Conservation (phyloP, 2,113 vertebrate genomes). For the Phoenicopterus ruber region DNA sequence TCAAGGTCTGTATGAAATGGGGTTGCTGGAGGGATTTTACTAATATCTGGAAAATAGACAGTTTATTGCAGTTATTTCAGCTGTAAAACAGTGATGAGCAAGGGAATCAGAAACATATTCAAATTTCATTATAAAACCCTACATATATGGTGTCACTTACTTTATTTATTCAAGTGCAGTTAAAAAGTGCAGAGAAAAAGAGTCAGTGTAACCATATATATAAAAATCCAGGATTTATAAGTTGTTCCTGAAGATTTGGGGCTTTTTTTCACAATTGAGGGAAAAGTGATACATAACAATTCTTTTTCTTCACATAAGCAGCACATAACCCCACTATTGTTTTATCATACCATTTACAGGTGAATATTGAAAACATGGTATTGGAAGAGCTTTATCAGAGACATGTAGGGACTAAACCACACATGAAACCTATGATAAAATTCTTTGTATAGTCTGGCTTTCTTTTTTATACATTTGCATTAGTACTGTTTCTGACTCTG, state of each 20-base stretch:
- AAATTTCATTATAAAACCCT: neutral
- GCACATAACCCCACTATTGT: neutral
- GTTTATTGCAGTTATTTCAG: slow-evolving; percentile 20
- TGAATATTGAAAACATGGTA: neutral
- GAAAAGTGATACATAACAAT: neutral
- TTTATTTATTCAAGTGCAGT: neutral
- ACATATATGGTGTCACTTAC: neutral
- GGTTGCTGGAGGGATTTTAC: slow-evolving; percentile 6
- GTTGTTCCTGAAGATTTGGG: neutral
- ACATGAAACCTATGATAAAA: neutral
- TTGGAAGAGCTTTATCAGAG: neutral
- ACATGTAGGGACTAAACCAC: neutral
- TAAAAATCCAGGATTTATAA: neutral
- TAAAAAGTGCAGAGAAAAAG: neutral
- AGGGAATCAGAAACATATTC: slow-evolving; percentile 23
- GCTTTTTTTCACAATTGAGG: neutral
- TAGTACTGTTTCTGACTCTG: neutral
- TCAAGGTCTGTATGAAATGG: neutral
- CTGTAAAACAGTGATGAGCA: slow-evolving; percentile 16
- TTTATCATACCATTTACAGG: neutral
- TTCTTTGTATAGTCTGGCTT: neutral
- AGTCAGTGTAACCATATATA: neutral
- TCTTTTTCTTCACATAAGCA: neutral
- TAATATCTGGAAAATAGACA: neutral
- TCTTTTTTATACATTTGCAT: neutral